These are phyloP conservation scores for Columba livia DNA, from an alignment of 2,113 vertebrate species.

Conservation along the genomic window DNA sequence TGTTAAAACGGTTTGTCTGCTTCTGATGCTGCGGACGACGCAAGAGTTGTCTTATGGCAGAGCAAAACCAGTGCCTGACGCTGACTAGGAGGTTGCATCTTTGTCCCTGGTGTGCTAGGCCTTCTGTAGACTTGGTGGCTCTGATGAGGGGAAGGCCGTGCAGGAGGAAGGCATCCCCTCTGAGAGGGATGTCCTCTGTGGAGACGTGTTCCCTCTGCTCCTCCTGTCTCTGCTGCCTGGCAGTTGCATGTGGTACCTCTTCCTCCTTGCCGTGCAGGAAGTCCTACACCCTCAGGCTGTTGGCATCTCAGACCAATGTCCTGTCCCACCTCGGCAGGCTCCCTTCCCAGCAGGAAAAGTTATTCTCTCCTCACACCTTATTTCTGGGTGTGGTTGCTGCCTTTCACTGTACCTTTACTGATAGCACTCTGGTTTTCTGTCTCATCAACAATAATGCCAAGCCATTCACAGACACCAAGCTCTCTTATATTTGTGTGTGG, in stretches of 20 bases:
- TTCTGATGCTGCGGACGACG: neutral
- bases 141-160: neutral
- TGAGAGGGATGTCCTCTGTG: neutral
- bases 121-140: neutral
- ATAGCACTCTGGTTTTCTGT: neutral
- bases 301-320: neutral
- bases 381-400: neutral
- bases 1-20: neutral
- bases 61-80: neutral
- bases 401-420: neutral
- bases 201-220: neutral
- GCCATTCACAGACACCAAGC: neutral
- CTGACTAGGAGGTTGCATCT: neutral
- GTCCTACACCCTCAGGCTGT: rapidly evolving
- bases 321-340: neutral
- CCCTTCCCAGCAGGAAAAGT: neutral
- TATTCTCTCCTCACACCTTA: neutral
- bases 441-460: neutral
- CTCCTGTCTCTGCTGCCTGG: neutral
- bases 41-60: neutral
- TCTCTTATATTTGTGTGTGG: neutral
- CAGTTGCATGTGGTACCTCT: neutral
- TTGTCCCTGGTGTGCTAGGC: neutral
- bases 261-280: neutral
- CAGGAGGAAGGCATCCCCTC: neutral